Base-by-base conservation (phyloP, 2,797 vertebrate genomes). In the Heliangelus exortis region DNA sequence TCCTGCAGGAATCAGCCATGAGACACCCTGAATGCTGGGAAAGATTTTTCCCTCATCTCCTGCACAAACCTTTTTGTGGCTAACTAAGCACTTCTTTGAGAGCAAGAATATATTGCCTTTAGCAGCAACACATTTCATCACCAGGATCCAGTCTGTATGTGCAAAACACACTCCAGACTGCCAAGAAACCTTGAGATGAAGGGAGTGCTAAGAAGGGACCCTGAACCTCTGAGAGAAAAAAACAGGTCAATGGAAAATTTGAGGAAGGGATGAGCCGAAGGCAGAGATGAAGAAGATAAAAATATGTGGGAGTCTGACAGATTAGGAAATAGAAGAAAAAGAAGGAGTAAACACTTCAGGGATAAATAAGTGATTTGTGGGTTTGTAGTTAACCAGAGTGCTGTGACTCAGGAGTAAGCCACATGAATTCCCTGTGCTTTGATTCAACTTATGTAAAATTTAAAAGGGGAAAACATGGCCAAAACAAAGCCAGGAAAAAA, bases 211-310 rank as follows among this genome's bases (percentile, higher is more conserved):
- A 83, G 72, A 73, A 73, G 16, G 50, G 73, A 58, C 66, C 59
- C 14, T 41, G 54, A 84, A 89, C 33, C 29, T 72, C 47, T 13
- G 31, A 86, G 51, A 43, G 28, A 88, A 91, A 91, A n/a, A 88
- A 91, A 91, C 81, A 51, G 80, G 69, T 91, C 83, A 93, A 5
- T 69, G 77, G 85, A 93, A 95, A 66, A 28, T 90, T 29, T 72
- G 80, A 90, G 73, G 51, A 72, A 88, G 28, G 25, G 48, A 90
- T 66, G 48, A 43, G 34, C 47, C 69, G n/a, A 92, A 92, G 59
- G 63, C 21, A 74, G 26, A 90, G 43, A 74, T 8, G 5, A 77
- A 55, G 17, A 82, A 86, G 45, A 87, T 76, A 85, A 84, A 82
- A 90, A 61, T 31, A 89, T 63, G 57, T 58, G 74, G 33, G 55